Evolutionary conservation across 2,888 invertebrate species (phyloP).

Genomic region (Acleris literana): DNA sequence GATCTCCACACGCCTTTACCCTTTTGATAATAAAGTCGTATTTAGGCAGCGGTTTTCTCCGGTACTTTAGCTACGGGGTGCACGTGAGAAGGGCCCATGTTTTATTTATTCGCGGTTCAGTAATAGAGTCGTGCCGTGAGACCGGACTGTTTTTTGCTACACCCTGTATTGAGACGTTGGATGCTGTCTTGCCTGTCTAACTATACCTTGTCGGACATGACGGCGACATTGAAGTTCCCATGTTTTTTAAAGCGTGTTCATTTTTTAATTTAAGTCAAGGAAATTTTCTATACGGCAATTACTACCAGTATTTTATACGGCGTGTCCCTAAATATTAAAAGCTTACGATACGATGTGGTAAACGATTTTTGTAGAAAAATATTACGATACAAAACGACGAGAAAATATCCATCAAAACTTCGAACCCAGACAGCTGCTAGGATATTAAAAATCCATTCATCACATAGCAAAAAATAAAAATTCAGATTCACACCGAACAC

Average conservation of each 20-base stretch:
- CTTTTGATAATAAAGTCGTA: neutral
- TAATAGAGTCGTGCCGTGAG: conserved; percentile 83
- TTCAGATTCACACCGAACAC: conserved; percentile 78
- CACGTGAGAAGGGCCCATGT: conserved; percentile 83
- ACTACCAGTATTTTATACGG: too few species aligned
- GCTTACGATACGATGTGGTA: neutral
- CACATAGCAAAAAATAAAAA: conserved; percentile 76
- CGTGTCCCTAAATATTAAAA: too few species aligned
- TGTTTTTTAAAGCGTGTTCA: conserved; percentile 47
- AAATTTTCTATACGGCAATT: neutral
- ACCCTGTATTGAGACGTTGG: conserved; percentile 80
- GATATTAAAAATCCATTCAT: conserved; percentile 81
- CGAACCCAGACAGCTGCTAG: conserved; percentile 67
- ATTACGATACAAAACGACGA: conserved; percentile 28
- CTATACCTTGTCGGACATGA: conserved; percentile 70
- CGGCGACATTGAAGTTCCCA: conserved; percentile 71
- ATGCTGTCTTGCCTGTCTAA: conserved; percentile 79
- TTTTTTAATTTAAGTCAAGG: neutral
- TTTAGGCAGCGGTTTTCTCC: too few species aligned
- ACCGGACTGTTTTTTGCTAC: conserved; percentile 79
- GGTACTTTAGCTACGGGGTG: conserved; percentile 37
- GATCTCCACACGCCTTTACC: too few species aligned
- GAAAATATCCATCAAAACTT: conserved; percentile 61
- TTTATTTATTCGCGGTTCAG: conserved; percentile 81
- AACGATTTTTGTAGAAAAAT: neutral